Evolutionary conservation across 35 echinoderm and acorn worm species (phyloP).

Genomic region (Strongylocentrotus purpuratus): DNA sequence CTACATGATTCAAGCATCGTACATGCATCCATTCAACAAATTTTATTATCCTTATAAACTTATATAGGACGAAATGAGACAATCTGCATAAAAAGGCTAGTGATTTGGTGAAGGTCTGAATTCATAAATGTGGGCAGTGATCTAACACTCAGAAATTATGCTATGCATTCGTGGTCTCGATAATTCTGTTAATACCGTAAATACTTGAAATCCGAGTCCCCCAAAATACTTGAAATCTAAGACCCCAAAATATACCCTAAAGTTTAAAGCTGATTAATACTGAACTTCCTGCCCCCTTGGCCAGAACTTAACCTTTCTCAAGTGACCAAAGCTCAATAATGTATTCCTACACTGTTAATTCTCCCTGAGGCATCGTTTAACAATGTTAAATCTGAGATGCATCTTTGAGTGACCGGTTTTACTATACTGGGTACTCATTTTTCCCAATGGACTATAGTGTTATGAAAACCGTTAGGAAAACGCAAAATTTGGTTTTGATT

Average conservation of each 20-base stretch:
- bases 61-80: background rate
- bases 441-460: too few relatives aligned
- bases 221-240: too few relatives aligned
- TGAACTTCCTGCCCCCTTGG: background rate
- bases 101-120: background rate
- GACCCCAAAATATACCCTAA: background rate
- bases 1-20: background rate
- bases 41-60: background rate
- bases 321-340: background rate
- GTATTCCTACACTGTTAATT: background rate
- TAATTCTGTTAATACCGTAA: background rate
- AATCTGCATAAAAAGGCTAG: background rate
- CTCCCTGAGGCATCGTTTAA: too few relatives aligned
- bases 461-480: too few relatives aligned
- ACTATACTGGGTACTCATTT: too few relatives aligned
- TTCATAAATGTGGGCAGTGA: background rate
- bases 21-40: background rate
- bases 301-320: background rate
- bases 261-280: background rate
- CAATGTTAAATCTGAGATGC: too few relatives aligned
- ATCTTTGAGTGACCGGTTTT: too few relatives aligned
- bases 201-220: too few relatives aligned
- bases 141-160: background rate
- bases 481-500: too few relatives aligned
- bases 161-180: background rate